Evolutionary conservation across 2,888 invertebrate species (phyloP).

Genomic region (Drosophila mulleri): DNA sequence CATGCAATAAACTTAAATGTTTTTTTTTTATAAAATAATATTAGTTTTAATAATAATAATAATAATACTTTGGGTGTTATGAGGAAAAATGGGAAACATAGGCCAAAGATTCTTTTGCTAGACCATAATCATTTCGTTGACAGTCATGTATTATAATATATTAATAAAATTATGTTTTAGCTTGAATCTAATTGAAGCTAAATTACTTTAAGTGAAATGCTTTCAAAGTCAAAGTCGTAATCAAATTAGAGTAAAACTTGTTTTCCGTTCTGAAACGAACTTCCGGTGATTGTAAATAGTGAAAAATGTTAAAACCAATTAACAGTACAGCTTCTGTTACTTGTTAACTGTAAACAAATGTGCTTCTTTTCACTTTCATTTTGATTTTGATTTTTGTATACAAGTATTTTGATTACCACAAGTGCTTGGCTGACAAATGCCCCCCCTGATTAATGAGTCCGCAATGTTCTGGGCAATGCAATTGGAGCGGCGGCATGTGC

Average conservation of each 20-base stretch:
- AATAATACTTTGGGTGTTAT: not conserved
- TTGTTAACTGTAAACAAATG: conserved; percentile 4
- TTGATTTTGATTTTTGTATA: not conserved
- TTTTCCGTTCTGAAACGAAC: not conserved
- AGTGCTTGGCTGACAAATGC: conserved; percentile 15
- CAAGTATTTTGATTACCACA: conserved; percentile 22
- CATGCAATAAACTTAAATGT: too few relatives aligned
- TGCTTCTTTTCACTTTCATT: not conserved
- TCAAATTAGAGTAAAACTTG: not conserved
- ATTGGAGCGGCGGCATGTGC: conserved; percentile 33
- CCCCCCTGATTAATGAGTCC: conserved; percentile 31
- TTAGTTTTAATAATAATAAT: too few relatives aligned
- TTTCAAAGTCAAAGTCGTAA: not conserved
- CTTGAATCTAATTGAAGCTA: not conserved
- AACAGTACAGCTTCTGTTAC: not conserved
- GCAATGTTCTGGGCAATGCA: conserved; percentile 41
- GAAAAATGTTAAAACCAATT: not conserved
- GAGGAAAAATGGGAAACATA: not conserved
- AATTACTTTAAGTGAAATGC: not conserved
- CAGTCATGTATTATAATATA: not conserved
- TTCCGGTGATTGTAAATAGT: not conserved
- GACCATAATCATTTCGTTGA: not conserved
- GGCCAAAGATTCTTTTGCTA: not conserved
- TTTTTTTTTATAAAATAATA: too few relatives aligned
- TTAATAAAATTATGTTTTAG: not conserved